Evolutionary conservation across 1,140 invertebrate genomes (phyloP).

Genomic region (Heliconius himera): DNA sequence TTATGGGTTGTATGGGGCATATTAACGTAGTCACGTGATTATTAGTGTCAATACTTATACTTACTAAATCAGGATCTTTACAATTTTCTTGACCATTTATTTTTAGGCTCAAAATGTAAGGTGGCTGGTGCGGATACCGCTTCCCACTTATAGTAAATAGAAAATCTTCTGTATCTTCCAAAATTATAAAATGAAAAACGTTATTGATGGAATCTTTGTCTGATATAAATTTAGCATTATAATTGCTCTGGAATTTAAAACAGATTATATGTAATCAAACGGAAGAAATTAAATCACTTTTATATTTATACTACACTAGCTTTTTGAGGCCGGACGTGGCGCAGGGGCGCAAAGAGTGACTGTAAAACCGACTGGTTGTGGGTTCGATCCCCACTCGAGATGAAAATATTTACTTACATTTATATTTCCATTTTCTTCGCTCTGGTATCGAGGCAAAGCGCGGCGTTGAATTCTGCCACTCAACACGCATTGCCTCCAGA

Average conservation of each 20-base stretch:
- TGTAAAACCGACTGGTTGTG: no score
- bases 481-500: no score
- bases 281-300: no score
- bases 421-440: no score
- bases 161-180: constrained; percentile 6
- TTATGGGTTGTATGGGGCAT: no score
- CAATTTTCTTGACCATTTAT: constrained; percentile 33
- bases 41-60: not conserved
- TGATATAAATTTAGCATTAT: constrained; percentile 15
- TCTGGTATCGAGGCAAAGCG: no score
- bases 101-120: constrained; percentile 29
- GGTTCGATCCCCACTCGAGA: no score
- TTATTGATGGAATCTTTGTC: constrained; percentile 25
- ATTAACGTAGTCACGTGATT: not conserved
- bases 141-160: constrained; percentile 24
- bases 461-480: no score
- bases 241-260: not conserved
- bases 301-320: no score
- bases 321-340: no score
- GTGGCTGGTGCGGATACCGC: constrained; percentile 18
- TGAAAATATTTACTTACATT: no score
- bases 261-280: not conserved
- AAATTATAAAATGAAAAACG: constrained; percentile 24
- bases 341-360: no score
- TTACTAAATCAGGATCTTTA: constrained; percentile 18